These are phyloP conservation scores for Scleropages formosus DNA, from an alignment of 2,797 vertebrate genomes.

Conservation along the genomic window DNA sequence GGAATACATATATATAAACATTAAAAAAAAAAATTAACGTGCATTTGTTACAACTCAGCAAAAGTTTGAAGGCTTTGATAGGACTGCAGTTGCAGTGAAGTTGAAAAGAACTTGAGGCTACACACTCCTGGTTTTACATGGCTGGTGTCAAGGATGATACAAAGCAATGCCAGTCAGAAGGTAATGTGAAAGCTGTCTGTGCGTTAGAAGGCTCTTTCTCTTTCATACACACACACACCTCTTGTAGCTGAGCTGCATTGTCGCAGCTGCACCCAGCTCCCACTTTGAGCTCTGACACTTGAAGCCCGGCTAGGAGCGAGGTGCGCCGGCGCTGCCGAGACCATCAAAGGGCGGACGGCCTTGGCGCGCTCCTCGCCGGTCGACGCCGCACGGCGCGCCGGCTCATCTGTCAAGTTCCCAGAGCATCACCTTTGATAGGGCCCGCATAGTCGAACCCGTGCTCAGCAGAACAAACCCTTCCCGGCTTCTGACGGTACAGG, in stretches of 20 bases:
- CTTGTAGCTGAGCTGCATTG: constrained; percentile 25
- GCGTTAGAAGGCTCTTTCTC: constrained; percentile 33
- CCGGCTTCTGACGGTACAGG: background rate
- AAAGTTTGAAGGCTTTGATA: constrained; percentile 35
- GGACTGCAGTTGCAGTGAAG: constrained; percentile 26
- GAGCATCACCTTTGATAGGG: constrained; percentile 1
- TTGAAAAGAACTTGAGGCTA: constrained; percentile 40
- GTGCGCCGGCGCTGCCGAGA: constrained; percentile 31
- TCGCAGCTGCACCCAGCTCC: constrained; percentile 31
- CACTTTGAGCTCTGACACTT: constrained; percentile 43
- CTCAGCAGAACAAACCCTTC: background rate
- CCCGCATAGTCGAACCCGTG: background rate
- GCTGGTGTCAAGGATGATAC: constrained; percentile 39
- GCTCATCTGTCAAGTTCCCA: constrained; percentile 26
- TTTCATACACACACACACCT: constrained; percentile 14
- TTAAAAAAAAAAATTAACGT: background rate
- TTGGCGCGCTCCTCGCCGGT: constrained; percentile 29
- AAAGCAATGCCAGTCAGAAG: constrained; percentile 36
- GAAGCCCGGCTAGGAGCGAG: constrained; percentile 37
- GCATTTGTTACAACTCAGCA: constrained; percentile 28
- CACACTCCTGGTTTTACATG: constrained; percentile 43
- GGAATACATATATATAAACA: background rate
- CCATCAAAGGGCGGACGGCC: constrained; percentile 30
- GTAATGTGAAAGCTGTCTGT: constrained; percentile 35
- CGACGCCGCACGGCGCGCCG: constrained; percentile 21